Evolutionary conservation across 2,888 invertebrate genomes (phyloP).

Genomic region (Rotaria macrura): DNA sequence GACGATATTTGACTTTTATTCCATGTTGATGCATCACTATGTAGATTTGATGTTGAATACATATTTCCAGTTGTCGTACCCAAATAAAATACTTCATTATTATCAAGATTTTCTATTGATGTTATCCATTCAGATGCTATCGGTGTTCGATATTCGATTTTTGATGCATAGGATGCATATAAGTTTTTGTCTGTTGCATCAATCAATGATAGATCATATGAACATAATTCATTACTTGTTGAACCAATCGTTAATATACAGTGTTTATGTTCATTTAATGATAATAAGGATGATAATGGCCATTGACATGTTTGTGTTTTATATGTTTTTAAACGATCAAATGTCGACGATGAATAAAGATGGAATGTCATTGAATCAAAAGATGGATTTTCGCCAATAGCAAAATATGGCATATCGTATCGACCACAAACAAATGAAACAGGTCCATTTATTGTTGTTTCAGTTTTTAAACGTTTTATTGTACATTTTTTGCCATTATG

Average conservation of each 20-base stretch:
- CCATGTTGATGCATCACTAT: background rate
- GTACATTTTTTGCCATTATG: background rate
- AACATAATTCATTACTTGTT: background rate
- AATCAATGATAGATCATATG: background rate
- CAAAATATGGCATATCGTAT: slow-evolving; percentile 9
- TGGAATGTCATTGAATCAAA: background rate
- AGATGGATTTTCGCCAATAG: background rate
- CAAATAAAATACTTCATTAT: background rate
- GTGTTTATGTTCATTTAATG: background rate
- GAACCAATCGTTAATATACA: background rate
- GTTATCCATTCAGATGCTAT: background rate
- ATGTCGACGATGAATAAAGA: background rate
- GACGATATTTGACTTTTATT: background rate
- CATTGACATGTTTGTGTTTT: background rate
- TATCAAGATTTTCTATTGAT: background rate
- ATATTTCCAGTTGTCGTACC: background rate
- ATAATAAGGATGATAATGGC: background rate
- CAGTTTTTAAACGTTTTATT: background rate
- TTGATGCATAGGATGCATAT: background rate
- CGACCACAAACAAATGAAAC: background rate
- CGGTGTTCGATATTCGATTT: background rate
- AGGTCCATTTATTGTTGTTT: background rate
- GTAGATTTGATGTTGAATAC: background rate
- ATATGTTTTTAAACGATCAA: background rate
- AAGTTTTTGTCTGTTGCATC: background rate